phyloP scores from a whole-genome alignment of 2,888 invertebrate genomes.

The Zygaena filipendulae region DNA sequence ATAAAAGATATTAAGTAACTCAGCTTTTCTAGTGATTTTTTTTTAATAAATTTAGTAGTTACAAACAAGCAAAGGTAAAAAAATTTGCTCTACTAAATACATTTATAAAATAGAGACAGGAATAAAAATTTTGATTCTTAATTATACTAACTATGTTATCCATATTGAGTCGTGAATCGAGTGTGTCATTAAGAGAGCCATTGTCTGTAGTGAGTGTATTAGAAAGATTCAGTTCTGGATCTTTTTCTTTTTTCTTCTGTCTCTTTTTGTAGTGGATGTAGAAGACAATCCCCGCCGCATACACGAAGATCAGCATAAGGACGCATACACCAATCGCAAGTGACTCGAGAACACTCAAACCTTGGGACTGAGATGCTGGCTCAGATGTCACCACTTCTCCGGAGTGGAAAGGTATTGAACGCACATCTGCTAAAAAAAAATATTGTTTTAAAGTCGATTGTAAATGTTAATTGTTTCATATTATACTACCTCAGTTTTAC shows the following conservation, averaged over 20 bases:
- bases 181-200: slow-evolving; percentile 24
- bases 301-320: slow-evolving; percentile 80
- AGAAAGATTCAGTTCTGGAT: slow-evolving; percentile 43
- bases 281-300: slow-evolving; percentile 85
- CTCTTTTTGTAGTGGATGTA: slow-evolving; percentile 80
- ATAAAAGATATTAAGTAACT: too few species aligned
- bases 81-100: too few species aligned
- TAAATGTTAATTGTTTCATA: too few species aligned
- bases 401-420: slow-evolving; percentile 81
- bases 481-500: too few species aligned
- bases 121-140: background rate
- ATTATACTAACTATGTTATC: slow-evolving; percentile 44
- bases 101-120: background rate
- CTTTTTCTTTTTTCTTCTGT: slow-evolving; percentile 65
- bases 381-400: slow-evolving; percentile 66
- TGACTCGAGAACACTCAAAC: slow-evolving; percentile 80
- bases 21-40: too few species aligned
- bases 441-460: too few species aligned
- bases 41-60: too few species aligned
- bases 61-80: too few species aligned
- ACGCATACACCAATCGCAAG: slow-evolving; percentile 85
- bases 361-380: slow-evolving; percentile 59
- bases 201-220: slow-evolving; percentile 41
- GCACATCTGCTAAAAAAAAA: slow-evolving; percentile 79
- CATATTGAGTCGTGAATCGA: slow-evolving; percentile 50